A percentile compares a stretch with the other conserved stretches of the same genome.
Conservation (phyloP, 2,797 vertebrate species). For the Hylomyscus alleni region DNA sequence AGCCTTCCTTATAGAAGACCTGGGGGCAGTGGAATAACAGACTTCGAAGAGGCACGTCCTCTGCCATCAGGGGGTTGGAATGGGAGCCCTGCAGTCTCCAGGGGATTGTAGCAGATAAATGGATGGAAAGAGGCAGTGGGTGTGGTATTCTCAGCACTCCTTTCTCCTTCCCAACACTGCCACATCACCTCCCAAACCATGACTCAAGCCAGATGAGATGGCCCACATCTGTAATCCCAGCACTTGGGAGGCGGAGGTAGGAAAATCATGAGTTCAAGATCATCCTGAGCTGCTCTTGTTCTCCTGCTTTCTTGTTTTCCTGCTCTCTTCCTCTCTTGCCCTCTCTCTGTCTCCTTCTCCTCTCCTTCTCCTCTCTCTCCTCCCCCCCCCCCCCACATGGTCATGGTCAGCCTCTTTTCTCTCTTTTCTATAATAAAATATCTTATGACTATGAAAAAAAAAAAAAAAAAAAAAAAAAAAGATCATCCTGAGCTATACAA, state of each 20-base stretch:
- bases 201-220: background rate
- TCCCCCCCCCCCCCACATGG: no score
- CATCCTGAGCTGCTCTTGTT: background rate
- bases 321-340: no score
- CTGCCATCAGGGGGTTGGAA: background rate
- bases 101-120: background rate
- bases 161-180: rapidly evolving
- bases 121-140: background rate
- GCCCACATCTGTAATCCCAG: background rate
- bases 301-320: no score
- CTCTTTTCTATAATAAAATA: no score
- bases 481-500: background rate
- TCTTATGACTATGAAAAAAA: no score
- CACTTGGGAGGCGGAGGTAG: background rate
- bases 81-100: background rate
- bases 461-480: no score
- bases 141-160: background rate
- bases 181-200: conserved; percentile 93
- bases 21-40: background rate
- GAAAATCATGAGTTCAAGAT: background rate
- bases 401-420: no score
- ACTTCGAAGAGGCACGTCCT: background rate
- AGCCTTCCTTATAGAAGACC: background rate
- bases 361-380: no score
- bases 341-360: no score